These are phyloP conservation scores for Drosophila infuscata DNA, from an alignment of 2,888 invertebrate genomes.

Conservation along the genomic window DNA sequence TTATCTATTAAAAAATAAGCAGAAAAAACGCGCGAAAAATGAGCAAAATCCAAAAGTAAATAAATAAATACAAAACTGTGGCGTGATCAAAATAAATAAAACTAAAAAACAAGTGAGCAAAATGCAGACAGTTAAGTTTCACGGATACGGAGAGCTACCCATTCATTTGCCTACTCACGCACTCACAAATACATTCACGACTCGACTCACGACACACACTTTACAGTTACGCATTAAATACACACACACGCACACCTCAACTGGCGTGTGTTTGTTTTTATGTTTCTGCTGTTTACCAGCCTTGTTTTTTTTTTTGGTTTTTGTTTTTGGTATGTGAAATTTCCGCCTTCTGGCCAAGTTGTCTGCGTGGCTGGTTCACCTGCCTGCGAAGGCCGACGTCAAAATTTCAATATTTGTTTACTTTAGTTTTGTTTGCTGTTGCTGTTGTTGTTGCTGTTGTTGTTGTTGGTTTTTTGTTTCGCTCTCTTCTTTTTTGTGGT, in stretches of 20 bases:
- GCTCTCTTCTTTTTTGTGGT: constrained; percentile 22
- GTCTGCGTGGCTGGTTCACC: constrained; percentile 54
- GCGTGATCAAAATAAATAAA: constrained; percentile 37
- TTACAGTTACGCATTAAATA: constrained; percentile 76
- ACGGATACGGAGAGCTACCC: not conserved
- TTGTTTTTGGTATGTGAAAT: constrained; percentile 28
- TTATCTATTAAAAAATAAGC: constrained; percentile 52
- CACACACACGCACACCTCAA: constrained; percentile 27
- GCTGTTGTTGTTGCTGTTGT: constrained; percentile 4
- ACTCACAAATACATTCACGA: constrained; percentile 14
- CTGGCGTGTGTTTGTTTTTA: constrained; percentile 20
- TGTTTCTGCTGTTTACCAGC: constrained; percentile 42
- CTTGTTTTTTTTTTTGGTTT: constrained; percentile 4
- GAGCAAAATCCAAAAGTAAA: constrained; percentile 47
- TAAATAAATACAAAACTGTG: constrained; percentile 29
- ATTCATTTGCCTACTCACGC: constrained; percentile 6
- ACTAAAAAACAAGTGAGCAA: constrained; percentile 6
- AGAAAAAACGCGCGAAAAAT: constrained; percentile 20
- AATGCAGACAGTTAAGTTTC: constrained; percentile 40
- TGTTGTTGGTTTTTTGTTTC: constrained; percentile 4
- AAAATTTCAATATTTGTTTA: constrained; percentile 69
- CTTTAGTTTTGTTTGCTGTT: constrained; percentile 33
- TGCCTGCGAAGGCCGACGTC: constrained; percentile 56
- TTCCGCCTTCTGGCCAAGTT: constrained; percentile 62
- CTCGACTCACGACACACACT: constrained; percentile 48